Evolutionary conservation across 2,888 invertebrate species (phyloP), one percentile per base, ranked within the genome.

Genomic region (Polietes domitor): DNA sequence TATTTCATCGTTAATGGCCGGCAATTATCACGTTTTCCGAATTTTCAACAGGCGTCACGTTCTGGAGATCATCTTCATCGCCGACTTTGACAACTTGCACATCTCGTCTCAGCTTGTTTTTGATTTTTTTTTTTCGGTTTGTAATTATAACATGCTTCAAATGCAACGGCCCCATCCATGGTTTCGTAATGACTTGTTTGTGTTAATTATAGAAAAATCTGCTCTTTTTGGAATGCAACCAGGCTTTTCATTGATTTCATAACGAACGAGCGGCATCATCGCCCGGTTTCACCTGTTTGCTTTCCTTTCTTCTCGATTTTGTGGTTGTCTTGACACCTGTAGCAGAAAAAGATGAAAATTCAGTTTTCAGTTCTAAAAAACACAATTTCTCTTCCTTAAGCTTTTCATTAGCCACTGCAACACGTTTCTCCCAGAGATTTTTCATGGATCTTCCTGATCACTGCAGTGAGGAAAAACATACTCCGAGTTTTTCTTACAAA

Each of bases 161-260:
- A 12, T 37, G 43, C n/a, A n/a, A 21, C 6, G 12, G 9, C 43
- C 2, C 2, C 15, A 24, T 3, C 43, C 24, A 24, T 3, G 28
- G 12, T n/a, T 32, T 61, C 7, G n/a, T 32, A 32, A 61, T 32
- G 19, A 28, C 37, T n/a, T 6, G 53, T 61, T 28, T 24, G 43
- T 17, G 68, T 68, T 68, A 68, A 68, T 68, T 68, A 68, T 68
- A 68, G 68, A 68, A 41, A 68, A 68, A 68, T 68, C 21, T 68
- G 2, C 47, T 15, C n/a, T n/a, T n/a, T 47, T 4, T n/a, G n/a
- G 47, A 47, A 47, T 61, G n/a, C n/a, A 4, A 0, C n/a, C 0
- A 24, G n/a, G 6, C 41, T 41, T 68, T 68, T 43, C 68, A 68
- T 41, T 68, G 68, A 68, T 68, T 41, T 68, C 43, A 24, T 68